A percentile compares a stretch with the other conserved stretches of the same genome.
Conservation (phyloP, 2,888 invertebrate genomes). For the Disparrhopalites patrizii region DNA sequence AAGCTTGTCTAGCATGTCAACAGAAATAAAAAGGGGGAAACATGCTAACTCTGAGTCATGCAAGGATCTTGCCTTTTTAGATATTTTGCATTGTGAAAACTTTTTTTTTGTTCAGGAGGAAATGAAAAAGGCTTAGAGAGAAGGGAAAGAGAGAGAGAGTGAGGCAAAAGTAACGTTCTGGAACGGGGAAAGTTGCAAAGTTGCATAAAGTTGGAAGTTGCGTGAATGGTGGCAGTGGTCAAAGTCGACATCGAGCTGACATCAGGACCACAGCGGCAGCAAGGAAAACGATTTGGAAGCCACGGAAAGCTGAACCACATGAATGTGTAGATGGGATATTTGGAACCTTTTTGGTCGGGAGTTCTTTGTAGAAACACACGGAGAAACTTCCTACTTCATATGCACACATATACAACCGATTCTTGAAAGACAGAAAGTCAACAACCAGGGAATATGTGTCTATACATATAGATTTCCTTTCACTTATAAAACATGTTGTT, state of each 20-base stretch:
- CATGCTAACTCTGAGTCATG: no score
- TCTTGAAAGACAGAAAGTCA: neutral
- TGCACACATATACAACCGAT: neutral
- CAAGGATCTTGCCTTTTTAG: no score
- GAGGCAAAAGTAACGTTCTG: neutral
- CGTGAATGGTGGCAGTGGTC: conserved; percentile 12
- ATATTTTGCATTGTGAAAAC: neutral
- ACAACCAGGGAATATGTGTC: neutral
- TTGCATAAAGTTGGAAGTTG: neutral
- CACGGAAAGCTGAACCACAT: conserved; percentile 1
- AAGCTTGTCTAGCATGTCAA: no score
- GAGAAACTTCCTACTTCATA: no score
- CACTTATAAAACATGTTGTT: no score
- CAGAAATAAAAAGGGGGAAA: no score
- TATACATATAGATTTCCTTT: neutral
- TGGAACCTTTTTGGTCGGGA: neutral
- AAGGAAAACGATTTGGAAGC: conserved; percentile 7
- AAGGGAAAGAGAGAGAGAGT: neutral
- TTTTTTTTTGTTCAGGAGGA: neutral
- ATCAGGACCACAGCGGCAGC: conserved; percentile 1
- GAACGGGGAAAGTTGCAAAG: neutral
- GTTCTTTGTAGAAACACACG: neutral
- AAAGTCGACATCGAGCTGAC: conserved; percentile 4
- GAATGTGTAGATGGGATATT: conserved; percentile 1
- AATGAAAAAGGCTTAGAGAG: neutral